These are phyloP conservation scores for Aleiodes alternator DNA, from an alignment of 2,888 invertebrate species.

Conservation along the genomic window DNA sequence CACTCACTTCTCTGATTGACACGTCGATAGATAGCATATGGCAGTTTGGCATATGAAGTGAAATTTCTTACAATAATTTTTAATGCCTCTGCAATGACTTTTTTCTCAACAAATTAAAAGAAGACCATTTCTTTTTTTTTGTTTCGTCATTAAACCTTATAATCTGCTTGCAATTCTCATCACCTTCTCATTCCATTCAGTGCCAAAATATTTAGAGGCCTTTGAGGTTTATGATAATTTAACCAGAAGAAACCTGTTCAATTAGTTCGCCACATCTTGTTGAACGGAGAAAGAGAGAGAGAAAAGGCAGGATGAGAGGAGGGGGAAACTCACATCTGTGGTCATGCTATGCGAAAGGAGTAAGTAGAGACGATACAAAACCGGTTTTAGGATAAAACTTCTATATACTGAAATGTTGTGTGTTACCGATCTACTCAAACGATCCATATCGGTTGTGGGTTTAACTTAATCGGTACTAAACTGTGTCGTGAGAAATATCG, in stretches of 20 bases:
- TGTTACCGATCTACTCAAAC: constrained; percentile 43
- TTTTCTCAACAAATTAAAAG: neutral
- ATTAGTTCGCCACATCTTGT: constrained; percentile 51
- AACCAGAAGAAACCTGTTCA: constrained; percentile 58
- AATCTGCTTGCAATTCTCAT: constrained; percentile 21
- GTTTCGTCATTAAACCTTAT: neutral
- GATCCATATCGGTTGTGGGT: constrained; percentile 44
- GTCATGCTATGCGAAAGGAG: constrained; percentile 19
- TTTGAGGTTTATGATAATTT: constrained; percentile 58
- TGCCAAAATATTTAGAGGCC: constrained; percentile 68
- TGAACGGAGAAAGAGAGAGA: constrained; percentile 20
- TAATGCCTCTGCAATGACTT: no score
- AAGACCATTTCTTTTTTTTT: neutral
- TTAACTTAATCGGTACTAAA: constrained; percentile 54
- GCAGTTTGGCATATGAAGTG: neutral
- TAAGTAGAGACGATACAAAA: constrained; percentile 42
- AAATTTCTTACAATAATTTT: constrained; percentile 1
- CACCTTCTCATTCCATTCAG: constrained; percentile 47
- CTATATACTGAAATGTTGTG: constrained; percentile 38
- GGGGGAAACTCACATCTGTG: constrained; percentile 42
- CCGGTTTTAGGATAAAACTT: constrained; percentile 53
- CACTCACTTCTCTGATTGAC: constrained; percentile 49
- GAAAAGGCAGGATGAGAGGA: neutral
- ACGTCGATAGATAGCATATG: constrained; percentile 35
- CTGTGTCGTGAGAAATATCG: constrained; percentile 37